Conservation (phyloP, 1,140 invertebrate species). For the Zeugodacus cucurbitae region DNA sequence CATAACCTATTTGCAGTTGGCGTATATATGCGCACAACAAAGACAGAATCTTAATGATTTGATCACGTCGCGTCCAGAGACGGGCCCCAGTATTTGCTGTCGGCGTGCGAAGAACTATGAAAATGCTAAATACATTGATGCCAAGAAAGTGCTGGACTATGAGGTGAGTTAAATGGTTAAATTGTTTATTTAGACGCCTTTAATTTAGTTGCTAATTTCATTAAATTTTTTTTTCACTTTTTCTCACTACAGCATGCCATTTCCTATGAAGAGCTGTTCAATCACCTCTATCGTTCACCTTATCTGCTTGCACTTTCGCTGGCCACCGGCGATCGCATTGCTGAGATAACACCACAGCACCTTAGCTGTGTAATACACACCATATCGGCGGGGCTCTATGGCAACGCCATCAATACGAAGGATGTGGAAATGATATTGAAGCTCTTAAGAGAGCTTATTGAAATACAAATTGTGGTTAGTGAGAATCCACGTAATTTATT, state of each 20-base stretch:
- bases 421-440: conserved; percentile 85
- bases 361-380: conserved; percentile 77
- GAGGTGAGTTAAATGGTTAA: conserved; percentile 67
- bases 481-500: conserved; percentile 87
- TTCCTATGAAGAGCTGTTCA: conserved; percentile 83
- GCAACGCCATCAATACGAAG: conserved; percentile 80
- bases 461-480: conserved; percentile 82
- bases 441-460: conserved; percentile 83
- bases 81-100: conserved; percentile 79
- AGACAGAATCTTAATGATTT: conserved; percentile 85
- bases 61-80: conserved; percentile 79
- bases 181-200: not conserved
- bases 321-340: conserved; percentile 77
- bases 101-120: conserved; percentile 82
- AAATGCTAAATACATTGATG: conserved; percentile 86
- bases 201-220: not conserved
- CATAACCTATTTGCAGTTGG: conserved; percentile 70
- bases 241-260: conserved; percentile 72
- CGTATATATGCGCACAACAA: conserved; percentile 92
- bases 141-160: conserved; percentile 87
- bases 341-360: conserved; percentile 70
- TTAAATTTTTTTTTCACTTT: not conserved
- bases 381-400: conserved; percentile 86
- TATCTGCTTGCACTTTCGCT: conserved; percentile 84
- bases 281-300: conserved; percentile 81